phyloP scores from a whole-genome alignment of 2,113 vertebrate species.

The Parotia lawesii region DNA sequence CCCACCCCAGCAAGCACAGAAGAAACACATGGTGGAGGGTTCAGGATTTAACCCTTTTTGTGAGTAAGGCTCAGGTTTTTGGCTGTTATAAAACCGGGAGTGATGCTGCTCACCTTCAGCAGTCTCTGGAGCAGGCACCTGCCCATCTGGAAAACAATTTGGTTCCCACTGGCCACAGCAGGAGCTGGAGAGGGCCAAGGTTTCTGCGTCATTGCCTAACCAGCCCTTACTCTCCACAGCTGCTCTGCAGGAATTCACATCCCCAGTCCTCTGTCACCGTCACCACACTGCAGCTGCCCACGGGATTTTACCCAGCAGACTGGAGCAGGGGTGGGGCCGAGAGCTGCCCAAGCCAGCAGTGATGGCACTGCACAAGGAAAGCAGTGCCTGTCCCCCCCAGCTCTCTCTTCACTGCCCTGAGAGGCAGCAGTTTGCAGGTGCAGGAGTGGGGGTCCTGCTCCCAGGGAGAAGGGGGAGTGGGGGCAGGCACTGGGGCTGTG shows the following conservation, averaged over 20 bases:
- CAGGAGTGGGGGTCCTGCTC: background rate
- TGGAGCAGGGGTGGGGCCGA: fast-evolving
- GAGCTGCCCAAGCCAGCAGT: background rate
- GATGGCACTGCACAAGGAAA: background rate
- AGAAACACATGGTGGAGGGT: background rate
- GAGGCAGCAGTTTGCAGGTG: background rate
- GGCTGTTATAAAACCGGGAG: background rate
- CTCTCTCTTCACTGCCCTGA: background rate
- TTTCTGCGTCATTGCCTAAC: background rate
- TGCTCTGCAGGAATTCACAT: background rate
- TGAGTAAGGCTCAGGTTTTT: background rate
- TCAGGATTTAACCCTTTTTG: background rate
- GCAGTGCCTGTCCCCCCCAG: fast-evolving
- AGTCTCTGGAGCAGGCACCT: background rate
- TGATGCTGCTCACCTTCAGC: background rate
- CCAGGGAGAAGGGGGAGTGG: background rate
- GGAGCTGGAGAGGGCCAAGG: background rate
- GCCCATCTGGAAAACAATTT: background rate
- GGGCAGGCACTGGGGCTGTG: background rate
- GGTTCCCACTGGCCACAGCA: background rate
- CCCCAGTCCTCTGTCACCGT: background rate
- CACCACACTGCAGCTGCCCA: background rate
- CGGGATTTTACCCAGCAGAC: fast-evolving
- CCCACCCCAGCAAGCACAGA: background rate
- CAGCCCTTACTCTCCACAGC: background rate